These are phyloP conservation scores for Cygnus olor DNA, from an alignment of 2,797 vertebrate genomes.

Conservation along the genomic window DNA sequence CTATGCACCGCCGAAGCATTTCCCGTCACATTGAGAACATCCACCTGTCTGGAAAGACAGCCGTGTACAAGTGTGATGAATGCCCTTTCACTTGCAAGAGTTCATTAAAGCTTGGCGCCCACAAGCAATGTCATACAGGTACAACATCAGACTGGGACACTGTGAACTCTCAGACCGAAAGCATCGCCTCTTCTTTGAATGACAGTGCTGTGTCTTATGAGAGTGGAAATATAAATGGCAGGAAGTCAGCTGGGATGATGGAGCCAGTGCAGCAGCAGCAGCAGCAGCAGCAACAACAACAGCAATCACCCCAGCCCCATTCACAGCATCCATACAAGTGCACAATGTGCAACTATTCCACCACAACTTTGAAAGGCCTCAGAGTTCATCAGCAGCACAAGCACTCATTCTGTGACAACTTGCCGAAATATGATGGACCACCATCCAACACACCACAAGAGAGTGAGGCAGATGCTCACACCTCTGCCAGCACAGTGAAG, in stretches of 20 bases:
- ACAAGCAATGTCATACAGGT: slow-evolving; percentile 90
- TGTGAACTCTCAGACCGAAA: slow-evolving; percentile 89
- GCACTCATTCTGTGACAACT: slow-evolving; percentile 97
- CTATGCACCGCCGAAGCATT: slow-evolving; percentile 96
- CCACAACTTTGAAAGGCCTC: slow-evolving; percentile 95
- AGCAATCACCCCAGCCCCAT: slow-evolving; percentile 68
- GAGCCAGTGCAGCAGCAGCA: slow-evolving; percentile 79
- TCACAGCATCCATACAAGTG: slow-evolving; percentile 88
- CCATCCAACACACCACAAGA: slow-evolving; percentile 85
- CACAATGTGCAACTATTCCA: slow-evolving; percentile 95
- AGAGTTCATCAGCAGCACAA: slow-evolving; percentile 99
- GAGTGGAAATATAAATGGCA: slow-evolving; percentile 87
- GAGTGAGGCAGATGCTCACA: slow-evolving; percentile 84
- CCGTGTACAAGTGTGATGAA: slow-evolving; percentile 96
- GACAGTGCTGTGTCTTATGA: slow-evolving; percentile 86
- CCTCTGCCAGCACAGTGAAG: slow-evolving; percentile 89
- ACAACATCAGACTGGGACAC: slow-evolving; percentile 88
- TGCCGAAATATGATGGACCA: slow-evolving; percentile 85
- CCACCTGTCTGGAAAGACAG: slow-evolving; percentile 95
- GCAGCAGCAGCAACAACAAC: slow-evolving; percentile 57
- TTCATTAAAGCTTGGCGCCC: slow-evolving; percentile 89
- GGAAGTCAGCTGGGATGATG: slow-evolving; percentile 83
- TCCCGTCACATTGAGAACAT: slow-evolving; percentile 99
- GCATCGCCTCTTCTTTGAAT: slow-evolving; percentile 82
- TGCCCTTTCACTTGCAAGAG: slow-evolving; percentile 98